Percentiles rank a stretch among this genome's conserved stretches.
phyloP scores from a whole-genome alignment of 1,140 invertebrate species.

The Drosophila sp. region DNA sequence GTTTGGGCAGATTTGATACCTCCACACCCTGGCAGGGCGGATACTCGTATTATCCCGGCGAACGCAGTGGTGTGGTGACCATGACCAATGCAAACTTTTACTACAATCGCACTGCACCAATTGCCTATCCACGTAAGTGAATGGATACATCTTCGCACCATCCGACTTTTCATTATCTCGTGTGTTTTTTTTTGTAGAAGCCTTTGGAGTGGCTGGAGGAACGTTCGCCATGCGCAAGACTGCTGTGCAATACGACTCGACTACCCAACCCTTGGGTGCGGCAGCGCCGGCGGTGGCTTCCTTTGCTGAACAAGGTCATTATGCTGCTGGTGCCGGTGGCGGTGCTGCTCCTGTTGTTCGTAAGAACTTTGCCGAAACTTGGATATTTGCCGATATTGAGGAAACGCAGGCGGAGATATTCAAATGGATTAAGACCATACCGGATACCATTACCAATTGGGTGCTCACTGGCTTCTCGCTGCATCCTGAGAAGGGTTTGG shows the following conservation, averaged over 20 bases:
- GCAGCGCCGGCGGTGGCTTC: background rate
- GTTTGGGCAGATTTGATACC: constrained; percentile 69
- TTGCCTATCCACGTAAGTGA: constrained; percentile 36
- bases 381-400: constrained; percentile 78
- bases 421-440: constrained; percentile 86
- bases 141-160: too few relatives aligned
- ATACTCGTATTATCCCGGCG: constrained; percentile 73
- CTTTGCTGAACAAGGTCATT: background rate
- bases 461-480: constrained; percentile 95
- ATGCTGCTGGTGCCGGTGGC: background rate
- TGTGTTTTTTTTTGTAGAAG: constrained; percentile 25
- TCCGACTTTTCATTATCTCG: background rate
- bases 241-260: background rate
- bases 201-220: constrained; percentile 1
- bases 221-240: constrained; percentile 49
- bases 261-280: background rate
- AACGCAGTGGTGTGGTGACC: constrained; percentile 69
- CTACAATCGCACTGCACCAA: constrained; percentile 66
- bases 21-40: constrained; percentile 73
- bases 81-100: constrained; percentile 77
- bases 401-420: constrained; percentile 58
- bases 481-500: constrained; percentile 92
- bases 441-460: constrained; percentile 97
- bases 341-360: constrained; percentile 37
- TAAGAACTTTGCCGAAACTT: constrained; percentile 75